Evolutionary conservation across 2,113 vertebrate species (phyloP), one percentile per base, ranked within the genome.

Genomic region (Sylvilagus bachmani): DNA sequence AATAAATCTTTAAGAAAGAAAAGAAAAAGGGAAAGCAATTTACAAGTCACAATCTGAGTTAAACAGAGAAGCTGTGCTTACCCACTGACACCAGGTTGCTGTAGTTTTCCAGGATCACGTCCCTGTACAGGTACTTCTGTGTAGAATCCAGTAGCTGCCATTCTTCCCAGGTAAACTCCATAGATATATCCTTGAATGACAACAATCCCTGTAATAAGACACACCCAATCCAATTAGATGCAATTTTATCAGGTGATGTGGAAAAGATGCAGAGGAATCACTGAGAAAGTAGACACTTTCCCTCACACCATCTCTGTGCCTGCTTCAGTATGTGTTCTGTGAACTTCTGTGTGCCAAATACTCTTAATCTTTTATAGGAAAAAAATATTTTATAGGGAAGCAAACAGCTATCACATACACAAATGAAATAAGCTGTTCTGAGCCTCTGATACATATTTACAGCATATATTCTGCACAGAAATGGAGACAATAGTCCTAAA

Each of bases 81-180:
- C 95, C 95, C 58, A 96, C 27, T 2, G 81, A 96, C 6, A 96
- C 16, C 44, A 97, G 66, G 27, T 95, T 96, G 81, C 17, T 55
- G 2, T 97, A 97, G 73, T 95, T 97, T 87, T 97, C 97, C 84
- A 96, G 64, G 6, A 75, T 96, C 71, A 97, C 96, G 0, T 97
- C 97, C 81, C 75, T 77, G 51, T 97, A 97, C 0, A 97, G 77
- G 73, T 84, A 27, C 75, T 88, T 96, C 90, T 97, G 97, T 0
- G 36, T 2, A 5, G 84, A 53, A 71, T 96, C 84, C 80, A 97
- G 62, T 0, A 97, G 82, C 53, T 96, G 96, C 96, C 97, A 97
- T 25, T 96, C 95, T 27, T 97, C 97, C 90, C 81, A 78, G 25
- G 90, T 93, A 69, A 97, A 96, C 82, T 96, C 93, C 96, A 97